Evolutionary conservation across 2,888 invertebrate species (phyloP), one percentile per base, ranked within the genome.

Genomic region (Andrena bucephala): DNA sequence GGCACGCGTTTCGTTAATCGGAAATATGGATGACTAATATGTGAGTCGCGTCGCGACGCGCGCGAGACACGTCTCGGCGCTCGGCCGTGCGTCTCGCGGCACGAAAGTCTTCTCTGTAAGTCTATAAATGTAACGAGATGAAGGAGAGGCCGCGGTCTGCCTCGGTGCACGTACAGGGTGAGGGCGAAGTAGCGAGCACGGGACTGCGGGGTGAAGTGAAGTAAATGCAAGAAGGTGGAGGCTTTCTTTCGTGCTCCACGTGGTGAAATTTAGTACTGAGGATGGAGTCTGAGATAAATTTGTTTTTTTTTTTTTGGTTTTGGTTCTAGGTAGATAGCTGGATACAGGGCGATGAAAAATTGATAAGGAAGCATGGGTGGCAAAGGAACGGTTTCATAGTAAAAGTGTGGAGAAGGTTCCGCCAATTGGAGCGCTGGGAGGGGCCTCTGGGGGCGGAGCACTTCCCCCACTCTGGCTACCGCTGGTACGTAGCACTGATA

Each of bases 41-140:
- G 78, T 62, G 65, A 74, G 82, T 59, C 76, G 72, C 78, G 84
- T 79, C 74, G 84, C 71, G 42, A 75, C 73, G 72, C 74, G 72
- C 63, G 20, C 74, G 79, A 77, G 82, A 80, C 85, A 71, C 66
- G 85, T 81, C 83, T 72, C 71, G 75, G 52, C 75, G 77, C 81
- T 68, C 67, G 75, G 50, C 16, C 71, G 77, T 62, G 62, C 74
- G 81, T 69, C 83, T 50, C 72, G 36, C n/a, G 8, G 63, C 71
- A 65, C 78, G 79, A 85, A 75, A 77, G 31, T 86, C 81, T 83
- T 86, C 84, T 86, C 86, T 48, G 86, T 84, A 84, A 84, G 85
- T 86, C 86, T 86, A 86, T 86, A 86, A 86, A 81, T 86, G 86
- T 86, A 86, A 86, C 86, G 86, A 86, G 86, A 86, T 84, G 83